A percentile compares a stretch with the other conserved stretches of the same genome.
Conservation (phyloP, 2,888 invertebrate species). For the Cheilosia pagana region DNA sequence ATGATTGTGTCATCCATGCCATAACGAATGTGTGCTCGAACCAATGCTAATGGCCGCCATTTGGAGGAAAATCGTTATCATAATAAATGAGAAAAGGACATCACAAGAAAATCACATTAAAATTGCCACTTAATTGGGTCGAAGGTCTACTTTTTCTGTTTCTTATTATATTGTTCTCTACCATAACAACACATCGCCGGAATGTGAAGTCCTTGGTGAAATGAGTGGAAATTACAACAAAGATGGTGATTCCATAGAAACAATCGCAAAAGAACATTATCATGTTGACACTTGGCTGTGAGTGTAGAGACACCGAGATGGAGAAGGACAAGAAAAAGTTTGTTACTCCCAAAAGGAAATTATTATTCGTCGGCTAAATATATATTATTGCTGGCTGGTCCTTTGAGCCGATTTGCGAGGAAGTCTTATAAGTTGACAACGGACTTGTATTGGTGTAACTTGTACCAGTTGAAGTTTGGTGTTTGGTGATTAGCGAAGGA, state of each 20-base stretch:
- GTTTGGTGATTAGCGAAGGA: no score
- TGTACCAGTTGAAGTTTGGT: neutral
- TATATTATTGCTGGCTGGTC: constrained; percentile 39
- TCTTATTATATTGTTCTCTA: no score
- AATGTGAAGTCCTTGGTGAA: constrained; percentile 52
- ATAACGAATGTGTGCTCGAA: neutral
- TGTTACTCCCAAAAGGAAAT: constrained; percentile 30
- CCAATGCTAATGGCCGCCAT: neutral
- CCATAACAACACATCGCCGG: constrained; percentile 22
- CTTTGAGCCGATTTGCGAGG: constrained; percentile 38
- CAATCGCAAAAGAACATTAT: constrained; percentile 9
- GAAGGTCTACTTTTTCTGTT: no score
- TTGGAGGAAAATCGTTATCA: constrained; percentile 40
- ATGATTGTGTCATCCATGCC: neutral
- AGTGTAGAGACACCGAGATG: neutral
- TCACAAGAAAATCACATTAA: constrained; percentile 42
- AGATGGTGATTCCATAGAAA: constrained; percentile 42
- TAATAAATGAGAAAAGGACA: constrained; percentile 37
- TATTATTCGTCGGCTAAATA: constrained; percentile 29
- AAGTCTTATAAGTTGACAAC: constrained; percentile 58
- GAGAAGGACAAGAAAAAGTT: constrained; percentile 28
- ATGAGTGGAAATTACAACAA: constrained; percentile 38
- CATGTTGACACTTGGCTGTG: constrained; percentile 29
- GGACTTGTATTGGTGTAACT: neutral
- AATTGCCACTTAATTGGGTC: constrained; percentile 54